Conservation (phyloP, 92 coral and sea anemone genomes). For the Bergia puertoricense region DNA sequence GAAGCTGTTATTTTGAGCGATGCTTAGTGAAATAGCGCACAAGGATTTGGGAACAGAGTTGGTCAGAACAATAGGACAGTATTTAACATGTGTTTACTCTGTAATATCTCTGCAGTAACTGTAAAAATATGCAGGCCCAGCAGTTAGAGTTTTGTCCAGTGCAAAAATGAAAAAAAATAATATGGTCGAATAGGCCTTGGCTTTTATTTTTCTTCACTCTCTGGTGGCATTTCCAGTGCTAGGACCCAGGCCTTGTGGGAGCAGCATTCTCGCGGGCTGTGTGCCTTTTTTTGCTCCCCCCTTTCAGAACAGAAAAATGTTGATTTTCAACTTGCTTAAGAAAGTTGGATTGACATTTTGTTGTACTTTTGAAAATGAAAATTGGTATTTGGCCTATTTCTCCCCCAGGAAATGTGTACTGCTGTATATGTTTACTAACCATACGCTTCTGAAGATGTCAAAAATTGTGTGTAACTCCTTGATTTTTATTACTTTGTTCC, state of each 20-base stretch:
- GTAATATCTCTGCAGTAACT: constrained; percentile 38
- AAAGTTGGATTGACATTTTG: too few relatives aligned
- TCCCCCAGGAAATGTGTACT: background rate
- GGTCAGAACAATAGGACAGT: constrained; percentile 24
- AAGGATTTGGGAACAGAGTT: background rate
- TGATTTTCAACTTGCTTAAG: background rate
- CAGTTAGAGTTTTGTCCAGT: background rate
- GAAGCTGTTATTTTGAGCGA: constrained; percentile 93
- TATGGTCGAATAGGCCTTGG: background rate
- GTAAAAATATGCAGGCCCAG: constrained; percentile 8
- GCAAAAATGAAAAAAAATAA: background rate
- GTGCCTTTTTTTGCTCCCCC: background rate
- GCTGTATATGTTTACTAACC: background rate
- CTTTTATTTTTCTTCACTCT: too few relatives aligned
- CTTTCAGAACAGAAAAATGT: too few relatives aligned
- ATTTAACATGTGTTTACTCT: constrained; percentile 32
- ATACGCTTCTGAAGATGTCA: background rate
- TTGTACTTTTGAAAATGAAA: background rate
- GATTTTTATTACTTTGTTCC: too few relatives aligned
- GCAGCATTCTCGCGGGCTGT: background rate
- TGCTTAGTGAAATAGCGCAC: constrained; percentile 73
- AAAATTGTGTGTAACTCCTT: background rate
- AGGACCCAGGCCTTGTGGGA: background rate
- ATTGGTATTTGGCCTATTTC: background rate
- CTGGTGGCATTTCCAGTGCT: background rate